Percentiles rank a stretch among this genome's conserved stretches.
Evolutionary conservation across 2,797 vertebrate genomes (phyloP).

Genomic region (Dromococcyx pavoninus): DNA sequence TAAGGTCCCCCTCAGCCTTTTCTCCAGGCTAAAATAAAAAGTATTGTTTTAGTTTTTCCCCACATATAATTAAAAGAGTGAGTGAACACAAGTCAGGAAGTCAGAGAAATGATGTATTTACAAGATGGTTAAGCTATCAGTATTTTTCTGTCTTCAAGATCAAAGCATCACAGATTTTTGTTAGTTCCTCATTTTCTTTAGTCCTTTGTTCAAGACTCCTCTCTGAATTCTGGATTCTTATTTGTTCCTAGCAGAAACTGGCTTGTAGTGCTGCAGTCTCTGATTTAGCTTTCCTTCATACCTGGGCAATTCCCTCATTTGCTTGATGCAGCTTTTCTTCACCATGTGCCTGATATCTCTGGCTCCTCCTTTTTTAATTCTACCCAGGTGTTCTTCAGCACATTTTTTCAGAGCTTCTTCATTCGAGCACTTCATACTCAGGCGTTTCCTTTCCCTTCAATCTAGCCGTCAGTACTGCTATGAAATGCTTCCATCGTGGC

Average conservation of each 20-base stretch:
- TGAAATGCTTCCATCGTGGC: no score
- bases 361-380: slow-evolving; percentile 89
- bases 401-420: slow-evolving; percentile 90
- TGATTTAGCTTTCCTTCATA: slow-evolving; percentile 81
- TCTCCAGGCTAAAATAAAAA: no score
- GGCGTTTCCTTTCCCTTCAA: no score
- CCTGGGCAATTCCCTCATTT: slow-evolving; percentile 86
- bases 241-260: slow-evolving; percentile 86
- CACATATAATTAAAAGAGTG: slow-evolving; percentile 3
- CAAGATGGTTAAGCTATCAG: slow-evolving; percentile 18
- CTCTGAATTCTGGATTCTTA: slow-evolving; percentile 86
- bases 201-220: slow-evolving; percentile 90
- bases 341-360: slow-evolving; percentile 89
- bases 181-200: slow-evolving; percentile 90
- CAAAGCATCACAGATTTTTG: slow-evolving; percentile 93
- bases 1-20: no score
- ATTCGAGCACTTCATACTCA: slow-evolving; percentile 71
- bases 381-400: slow-evolving; percentile 82
- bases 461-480: no score
- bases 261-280: slow-evolving; percentile 84
- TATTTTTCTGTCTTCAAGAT: slow-evolving; percentile 85
- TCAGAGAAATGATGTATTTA: slow-evolving; percentile 35
- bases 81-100: slow-evolving; percentile 11
- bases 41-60: slow-evolving; percentile 19
- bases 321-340: slow-evolving; percentile 89